A percentile compares a stretch with the other conserved stretches of the same genome.
phyloP scores from a whole-genome alignment of 2,113 vertebrate genomes.

The Prolemur simus region DNA sequence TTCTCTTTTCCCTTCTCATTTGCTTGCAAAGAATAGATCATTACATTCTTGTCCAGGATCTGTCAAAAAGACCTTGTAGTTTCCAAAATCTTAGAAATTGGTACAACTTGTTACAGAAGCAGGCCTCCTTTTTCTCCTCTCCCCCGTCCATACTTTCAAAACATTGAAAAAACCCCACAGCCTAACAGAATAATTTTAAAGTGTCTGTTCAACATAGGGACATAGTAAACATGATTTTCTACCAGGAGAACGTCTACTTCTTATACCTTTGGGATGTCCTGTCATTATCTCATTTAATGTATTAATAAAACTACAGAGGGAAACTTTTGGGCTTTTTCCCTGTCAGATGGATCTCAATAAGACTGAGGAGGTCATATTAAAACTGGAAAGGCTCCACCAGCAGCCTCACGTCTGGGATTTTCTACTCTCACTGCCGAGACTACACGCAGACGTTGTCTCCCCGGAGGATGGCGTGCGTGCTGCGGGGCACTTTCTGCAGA shows the following conservation, averaged over 20 bases:
- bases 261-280: background rate
- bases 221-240: accelerated
- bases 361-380: constrained; percentile 76
- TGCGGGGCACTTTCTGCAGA: constrained; percentile 19
- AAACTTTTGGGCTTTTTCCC: background rate
- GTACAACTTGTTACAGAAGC: background rate
- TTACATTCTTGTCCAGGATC: background rate
- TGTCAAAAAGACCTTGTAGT: background rate
- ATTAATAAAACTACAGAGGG: background rate
- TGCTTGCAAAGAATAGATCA: background rate
- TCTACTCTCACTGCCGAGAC: constrained; percentile 65
- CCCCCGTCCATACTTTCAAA: accelerated
- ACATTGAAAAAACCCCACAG: background rate
- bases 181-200: background rate
- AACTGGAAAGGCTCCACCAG: constrained; percentile 78
- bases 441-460: background rate
- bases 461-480: background rate
- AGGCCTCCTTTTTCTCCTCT: background rate
- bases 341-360: constrained; percentile 79
- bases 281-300: background rate
- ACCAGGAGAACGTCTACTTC: accelerated
- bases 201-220: background rate
- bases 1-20: background rate
- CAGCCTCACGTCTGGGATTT: constrained; percentile 82
- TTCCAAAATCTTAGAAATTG: background rate